These are phyloP conservation scores for Callyntrura guangdongensis DNA, from an alignment of 2,888 invertebrate genomes.

Conservation along the genomic window DNA sequence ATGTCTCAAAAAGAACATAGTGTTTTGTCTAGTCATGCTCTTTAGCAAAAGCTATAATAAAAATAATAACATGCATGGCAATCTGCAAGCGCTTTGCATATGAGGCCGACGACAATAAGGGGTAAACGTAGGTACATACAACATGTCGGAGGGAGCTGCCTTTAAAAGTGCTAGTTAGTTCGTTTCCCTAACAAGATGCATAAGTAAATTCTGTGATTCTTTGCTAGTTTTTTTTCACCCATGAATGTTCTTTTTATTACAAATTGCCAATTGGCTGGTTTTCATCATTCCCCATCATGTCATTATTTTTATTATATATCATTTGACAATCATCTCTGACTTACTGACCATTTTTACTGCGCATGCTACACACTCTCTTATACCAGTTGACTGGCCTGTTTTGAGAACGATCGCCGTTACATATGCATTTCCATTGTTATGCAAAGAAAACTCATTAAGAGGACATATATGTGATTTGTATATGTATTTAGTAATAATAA, in stretches of 20 bases:
- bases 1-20: conserved; percentile 77
- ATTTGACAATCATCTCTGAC: conserved; percentile 35
- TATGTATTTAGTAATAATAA: not conserved
- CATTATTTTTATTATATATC: conserved; percentile 32
- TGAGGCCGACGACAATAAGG: conserved; percentile 20
- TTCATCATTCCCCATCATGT: conserved; percentile 14
- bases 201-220: too few relatives aligned
- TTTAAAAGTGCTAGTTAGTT: conserved; percentile 19
- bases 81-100: conserved; percentile 6
- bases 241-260: not conserved
- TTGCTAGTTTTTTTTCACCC: too few relatives aligned
- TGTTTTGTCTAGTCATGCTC: conserved; percentile 79
- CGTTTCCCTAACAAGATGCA: conserved; percentile 66
- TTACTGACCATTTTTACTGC: conserved; percentile 58
- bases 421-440: not conserved
- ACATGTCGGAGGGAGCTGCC: not conserved
- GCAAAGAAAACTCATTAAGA: conserved; percentile 12
- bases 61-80: conserved; percentile 52
- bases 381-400: conserved; percentile 27
- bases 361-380: not conserved
- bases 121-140: conserved; percentile 35
- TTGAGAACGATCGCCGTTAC: conserved; percentile 6
- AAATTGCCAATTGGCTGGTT: conserved; percentile 30
- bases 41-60: conserved; percentile 76
- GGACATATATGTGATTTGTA: not conserved